Percentiles rank a stretch among this genome's conserved stretches.
Evolutionary conservation across 1,140 invertebrate species (phyloP).

Genomic region (Rhopalosiphum padi): DNA sequence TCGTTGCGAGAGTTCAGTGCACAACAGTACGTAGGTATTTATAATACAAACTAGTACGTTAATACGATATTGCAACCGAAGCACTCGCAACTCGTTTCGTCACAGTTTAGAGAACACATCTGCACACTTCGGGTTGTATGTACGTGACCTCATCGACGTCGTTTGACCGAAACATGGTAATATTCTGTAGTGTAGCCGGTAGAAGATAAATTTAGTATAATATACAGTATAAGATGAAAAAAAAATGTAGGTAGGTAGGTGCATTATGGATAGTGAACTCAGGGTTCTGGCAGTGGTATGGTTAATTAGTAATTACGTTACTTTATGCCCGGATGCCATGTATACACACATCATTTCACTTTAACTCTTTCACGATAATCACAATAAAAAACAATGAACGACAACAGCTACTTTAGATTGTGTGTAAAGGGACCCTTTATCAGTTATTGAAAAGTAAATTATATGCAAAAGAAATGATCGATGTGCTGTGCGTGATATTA

Average conservation of each 20-base stretch:
- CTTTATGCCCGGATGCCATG: background rate
- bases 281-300: background rate
- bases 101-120: constrained; percentile 34
- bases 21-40: background rate
- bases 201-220: constrained; percentile 18
- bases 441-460: background rate
- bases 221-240: background rate
- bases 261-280: background rate
- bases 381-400: background rate
- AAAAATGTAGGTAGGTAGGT: background rate
- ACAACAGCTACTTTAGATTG: no score
- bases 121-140: background rate
- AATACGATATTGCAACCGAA: background rate
- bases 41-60: background rate
- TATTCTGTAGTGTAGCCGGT: background rate
- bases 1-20: background rate
- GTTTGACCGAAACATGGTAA: constrained; percentile 45
- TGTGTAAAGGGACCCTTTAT: background rate
- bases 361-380: background rate
- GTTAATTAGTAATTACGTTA: background rate
- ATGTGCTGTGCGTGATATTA: background rate
- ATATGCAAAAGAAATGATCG: background rate
- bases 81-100: constrained; percentile 7
- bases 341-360: background rate
- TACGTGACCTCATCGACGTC: constrained; percentile 21